phyloP scores from a whole-genome alignment of 2,797 vertebrate species.

The Platyrinchus mystaceus region DNA sequence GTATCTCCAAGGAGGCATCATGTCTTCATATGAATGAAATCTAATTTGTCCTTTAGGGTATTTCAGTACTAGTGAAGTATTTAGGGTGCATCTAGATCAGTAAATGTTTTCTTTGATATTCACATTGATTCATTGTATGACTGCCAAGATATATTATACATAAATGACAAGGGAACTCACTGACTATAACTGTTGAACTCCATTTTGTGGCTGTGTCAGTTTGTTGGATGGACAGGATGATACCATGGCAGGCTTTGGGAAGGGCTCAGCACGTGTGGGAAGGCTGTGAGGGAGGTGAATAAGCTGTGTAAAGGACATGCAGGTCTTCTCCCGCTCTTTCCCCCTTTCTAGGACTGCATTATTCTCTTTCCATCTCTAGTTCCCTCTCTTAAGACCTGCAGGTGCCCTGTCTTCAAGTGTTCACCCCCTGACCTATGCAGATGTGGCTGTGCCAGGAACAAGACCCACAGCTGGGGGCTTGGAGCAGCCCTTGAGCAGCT shows the following conservation, averaged over 20 bases:
- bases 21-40: neutral
- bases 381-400: neutral
- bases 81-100: neutral
- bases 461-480: fast-evolving
- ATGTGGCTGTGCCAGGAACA: neutral
- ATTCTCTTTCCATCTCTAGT: neutral
- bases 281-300: neutral
- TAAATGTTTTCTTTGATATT: neutral
- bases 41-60: neutral
- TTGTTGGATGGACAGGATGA: neutral
- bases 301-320: neutral
- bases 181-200: neutral
- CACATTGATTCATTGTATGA: neutral
- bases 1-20: neutral
- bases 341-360: neutral
- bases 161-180: neutral
- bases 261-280: neutral
- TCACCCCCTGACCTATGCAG: fast-evolving
- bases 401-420: neutral
- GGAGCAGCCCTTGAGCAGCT: neutral
- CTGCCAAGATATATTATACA: neutral
- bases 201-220: neutral
- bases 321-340: neutral
- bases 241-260: fast-evolving
- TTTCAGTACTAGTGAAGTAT: neutral